These are phyloP conservation scores for Pempheris klunzingeri DNA, from an alignment of 2,797 vertebrate species.

Conservation along the genomic window DNA sequence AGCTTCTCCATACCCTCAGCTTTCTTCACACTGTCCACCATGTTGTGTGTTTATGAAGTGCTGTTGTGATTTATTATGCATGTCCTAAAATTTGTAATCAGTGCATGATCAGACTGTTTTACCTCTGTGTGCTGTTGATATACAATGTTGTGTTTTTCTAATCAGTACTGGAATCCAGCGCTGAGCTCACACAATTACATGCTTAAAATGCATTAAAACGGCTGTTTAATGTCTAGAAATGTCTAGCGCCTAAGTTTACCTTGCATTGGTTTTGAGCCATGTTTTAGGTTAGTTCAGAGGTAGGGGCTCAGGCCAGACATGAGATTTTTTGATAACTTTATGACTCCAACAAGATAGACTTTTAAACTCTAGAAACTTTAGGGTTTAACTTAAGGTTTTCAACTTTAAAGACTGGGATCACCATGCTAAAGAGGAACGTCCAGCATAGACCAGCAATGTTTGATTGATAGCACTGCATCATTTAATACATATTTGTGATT, in stretches of 20 bases:
- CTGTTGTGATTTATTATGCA: slow-evolving; percentile 85
- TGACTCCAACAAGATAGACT: neutral
- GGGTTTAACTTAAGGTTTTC: neutral
- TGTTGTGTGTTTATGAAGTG: slow-evolving; percentile 78
- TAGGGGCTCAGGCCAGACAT: neutral
- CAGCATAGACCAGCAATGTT: no score
- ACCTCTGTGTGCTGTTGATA: slow-evolving; percentile 1
- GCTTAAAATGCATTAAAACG: neutral
- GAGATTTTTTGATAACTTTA: neutral
- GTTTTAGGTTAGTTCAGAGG: neutral
- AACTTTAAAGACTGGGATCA: neutral
- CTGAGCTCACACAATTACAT: slow-evolving; percentile 15
- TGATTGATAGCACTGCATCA: no score
- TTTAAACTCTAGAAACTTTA: no score
- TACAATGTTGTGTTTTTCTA: slow-evolving; percentile 9
- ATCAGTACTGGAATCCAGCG: slow-evolving; percentile 13
- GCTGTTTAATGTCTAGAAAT: neutral
- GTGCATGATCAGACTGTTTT: slow-evolving; percentile 30
- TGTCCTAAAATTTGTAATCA: slow-evolving; percentile 72
- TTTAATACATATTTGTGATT: no score
- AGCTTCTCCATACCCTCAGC: slow-evolving; percentile 57
- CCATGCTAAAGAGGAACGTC: no score
- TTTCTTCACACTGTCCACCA: slow-evolving; percentile 17
- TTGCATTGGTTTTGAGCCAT: neutral
- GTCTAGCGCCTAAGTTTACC: neutral